Base-by-base conservation (phyloP, 1,140 invertebrate genomes). In the Zaprionus ornatus region DNA sequence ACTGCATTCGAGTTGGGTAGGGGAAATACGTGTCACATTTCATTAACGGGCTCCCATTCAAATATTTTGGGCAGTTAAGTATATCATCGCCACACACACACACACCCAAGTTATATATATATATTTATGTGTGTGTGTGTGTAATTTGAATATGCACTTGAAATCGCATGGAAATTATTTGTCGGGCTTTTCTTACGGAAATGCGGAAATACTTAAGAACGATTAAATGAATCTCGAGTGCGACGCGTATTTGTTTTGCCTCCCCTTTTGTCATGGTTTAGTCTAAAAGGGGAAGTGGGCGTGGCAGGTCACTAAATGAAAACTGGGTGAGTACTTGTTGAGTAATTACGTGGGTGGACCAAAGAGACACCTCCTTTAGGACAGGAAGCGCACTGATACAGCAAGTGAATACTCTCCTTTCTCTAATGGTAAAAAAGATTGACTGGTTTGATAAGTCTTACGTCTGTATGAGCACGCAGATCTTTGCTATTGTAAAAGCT, bases 121-220 rank as follows among this genome's bases (percentile, higher is more conserved):
- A n/a, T 5, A 29, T 57, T 5, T 35, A 32, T 37, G 56, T 37
- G 17, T 59, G 65, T 70, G 17, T 69, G 23, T 69, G 77, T 80
- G 84, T 87, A 87, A 87, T 88, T 87, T 88, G 84, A 87, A 88
- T 88, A 87, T 90, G 85, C 77, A 87, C 84, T 87, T 87, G 67
- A 87, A 88, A 90, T 90, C 78, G 85, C 84, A 88, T 84, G 74
- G 67, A 88, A 88, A 88, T 88, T 88, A 88, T 81, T 79, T 84
- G 74, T 88, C 71, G 81, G 67, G 29, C 78, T 77, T 75, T 80
- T 68, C 77, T 57, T 73, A 76, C 67, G 84, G 42, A 69, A 64
- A 75, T 74, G 72, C 85, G 85, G 85, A 90, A 90, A 90, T 90
- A 77, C 66, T 62, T 90, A 67, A 74, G 67, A 27, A 54, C 80